phyloP scores from a whole-genome alignment of 2,888 invertebrate species.

The Netelia virgata region DNA sequence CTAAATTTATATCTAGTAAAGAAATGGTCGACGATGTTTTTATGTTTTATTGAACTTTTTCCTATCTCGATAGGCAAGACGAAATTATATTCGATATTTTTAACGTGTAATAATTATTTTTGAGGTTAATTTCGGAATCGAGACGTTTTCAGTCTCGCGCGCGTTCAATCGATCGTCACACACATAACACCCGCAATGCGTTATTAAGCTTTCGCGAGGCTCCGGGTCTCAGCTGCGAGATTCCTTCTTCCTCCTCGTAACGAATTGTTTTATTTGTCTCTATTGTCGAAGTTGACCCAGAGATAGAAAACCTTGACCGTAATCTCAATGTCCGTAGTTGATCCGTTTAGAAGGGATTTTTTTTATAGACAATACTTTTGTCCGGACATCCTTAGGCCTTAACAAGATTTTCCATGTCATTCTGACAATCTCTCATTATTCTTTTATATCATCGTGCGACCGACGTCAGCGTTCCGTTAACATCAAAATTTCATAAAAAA shows the following conservation, averaged over 20 bases:
- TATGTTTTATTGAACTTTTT: too few relatives aligned
- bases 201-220: conserved; percentile 69
- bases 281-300: conserved; percentile 76
- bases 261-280: conserved; percentile 55
- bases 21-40: too few relatives aligned
- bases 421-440: conserved; percentile 23
- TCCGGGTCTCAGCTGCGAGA: conserved; percentile 46
- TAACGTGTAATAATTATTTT: neutral
- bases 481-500: neutral
- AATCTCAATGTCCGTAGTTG: conserved; percentile 69
- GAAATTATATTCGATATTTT: neutral
- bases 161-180: conserved; percentile 52
- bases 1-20: neutral
- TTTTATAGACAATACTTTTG: conserved; percentile 36
- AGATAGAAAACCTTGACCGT: conserved; percentile 76
- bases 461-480: neutral
- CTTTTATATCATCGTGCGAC: neutral
- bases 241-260: conserved; percentile 51
- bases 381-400: conserved; percentile 28
- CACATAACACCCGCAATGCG: conserved; percentile 66
- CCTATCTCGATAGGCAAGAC: too few relatives aligned
- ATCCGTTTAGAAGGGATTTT: conserved; percentile 56
- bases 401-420: conserved; percentile 51
- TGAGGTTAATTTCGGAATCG: neutral
- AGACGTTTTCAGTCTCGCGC: conserved; percentile 15